These are phyloP conservation scores for Rhabdornis inornatus DNA, from an alignment of 2,113 vertebrate species.

Conservation along the genomic window DNA sequence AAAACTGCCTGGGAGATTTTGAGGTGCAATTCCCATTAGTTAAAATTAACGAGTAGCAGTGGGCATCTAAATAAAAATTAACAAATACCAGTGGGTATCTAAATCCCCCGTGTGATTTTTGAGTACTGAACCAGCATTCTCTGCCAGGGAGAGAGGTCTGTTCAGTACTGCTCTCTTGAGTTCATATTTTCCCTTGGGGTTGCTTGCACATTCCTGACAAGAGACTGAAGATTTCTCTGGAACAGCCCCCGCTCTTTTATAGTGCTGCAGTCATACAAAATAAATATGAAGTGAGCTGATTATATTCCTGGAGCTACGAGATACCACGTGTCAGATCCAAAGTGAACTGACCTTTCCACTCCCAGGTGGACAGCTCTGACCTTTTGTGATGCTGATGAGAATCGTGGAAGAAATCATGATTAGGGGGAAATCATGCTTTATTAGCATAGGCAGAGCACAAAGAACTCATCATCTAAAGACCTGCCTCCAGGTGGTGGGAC, in stretches of 20 bases:
- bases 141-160: not conserved
- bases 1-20: not conserved
- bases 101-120: not conserved
- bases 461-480: constrained; percentile 1
- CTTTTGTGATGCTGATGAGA: constrained; percentile 43
- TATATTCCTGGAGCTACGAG: constrained; percentile 43
- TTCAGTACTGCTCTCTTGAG: not conserved
- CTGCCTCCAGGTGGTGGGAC: constrained; percentile 1
- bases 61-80: not conserved
- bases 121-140: not conserved
- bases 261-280: constrained; percentile 16
- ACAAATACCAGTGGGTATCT: not conserved
- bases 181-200: constrained; percentile 2
- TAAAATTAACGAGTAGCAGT: not conserved
- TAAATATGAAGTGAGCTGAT: constrained; percentile 34
- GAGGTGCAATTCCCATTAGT: not conserved
- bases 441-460: constrained; percentile 3
- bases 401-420: constrained; percentile 35
- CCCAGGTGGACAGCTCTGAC: constrained; percentile 45
- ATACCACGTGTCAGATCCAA: constrained; percentile 2
- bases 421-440: not conserved
- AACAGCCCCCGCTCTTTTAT: not conserved
- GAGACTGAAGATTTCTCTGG: not conserved
- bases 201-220: constrained; percentile 1
- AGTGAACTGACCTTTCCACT: constrained; percentile 58